Evolutionary conservation across 37 sponge, comb jelly and placozoan genomes (phyloP), one percentile per base, ranked within the genome.

Genomic region (Beroe ovata): DNA sequence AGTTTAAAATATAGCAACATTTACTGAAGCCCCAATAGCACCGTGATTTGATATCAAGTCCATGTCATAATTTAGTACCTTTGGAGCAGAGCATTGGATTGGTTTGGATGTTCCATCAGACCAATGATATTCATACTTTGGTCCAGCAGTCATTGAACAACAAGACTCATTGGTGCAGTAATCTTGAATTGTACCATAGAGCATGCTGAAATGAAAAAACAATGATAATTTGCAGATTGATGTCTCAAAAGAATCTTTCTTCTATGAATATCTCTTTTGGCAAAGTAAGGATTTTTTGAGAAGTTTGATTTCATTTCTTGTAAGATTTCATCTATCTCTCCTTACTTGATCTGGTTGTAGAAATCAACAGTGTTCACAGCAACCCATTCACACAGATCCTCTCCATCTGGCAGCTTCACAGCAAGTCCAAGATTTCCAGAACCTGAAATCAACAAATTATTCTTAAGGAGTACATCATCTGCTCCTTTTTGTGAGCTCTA

Each of bases 41-140:
- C n/a, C n/a, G n/a, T n/a, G n/a, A n/a, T n/a, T n/a, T 3, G 63
- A 20, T 4, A 20, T 16, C 63, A 62, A 62, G 20, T 16, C 6
- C 21, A 62, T n/a, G 20, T 20, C 6, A 4, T n/a, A 4, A 62
- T 62, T 28, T 4, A 62, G 35, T 41, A 77, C 84, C 84, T 94
- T 95, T 14, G 99, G 99, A 59, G 99, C 99, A 21, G 99, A 98
- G 71, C 99, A 98, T 89, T 98, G 96, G 54, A 98, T 94, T 11
- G 99, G 99, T 88, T 96, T 98, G 21, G 93, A 91, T 1, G 93
- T 94, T 1, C 99, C 99, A 91, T 98, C 99, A 37, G 99, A 96
- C 99, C 99, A 98, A 64, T 98, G 99, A 61, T 98, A 98, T 88
- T 98, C 99, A 66, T 96, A 98, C 96, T 96, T 96, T 0, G 99